Evolutionary conservation across 1,140 invertebrate species (phyloP).

Genomic region (Sminthurinus signatus): DNA sequence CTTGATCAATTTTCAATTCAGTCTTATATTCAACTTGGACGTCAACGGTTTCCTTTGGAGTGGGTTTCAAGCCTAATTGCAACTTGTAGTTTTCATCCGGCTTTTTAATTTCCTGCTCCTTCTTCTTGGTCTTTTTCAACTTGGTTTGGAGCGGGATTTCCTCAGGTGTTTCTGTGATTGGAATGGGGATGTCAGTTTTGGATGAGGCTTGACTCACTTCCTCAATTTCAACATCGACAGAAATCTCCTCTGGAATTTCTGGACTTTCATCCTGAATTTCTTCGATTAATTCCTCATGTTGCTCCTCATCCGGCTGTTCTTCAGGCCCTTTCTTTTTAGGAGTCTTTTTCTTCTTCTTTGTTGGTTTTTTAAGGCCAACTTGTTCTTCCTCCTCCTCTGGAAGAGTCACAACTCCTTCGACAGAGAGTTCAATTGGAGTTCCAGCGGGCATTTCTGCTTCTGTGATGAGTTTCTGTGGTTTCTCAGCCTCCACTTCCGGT

Average conservation of each 20-base stretch:
- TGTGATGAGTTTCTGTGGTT: neutral
- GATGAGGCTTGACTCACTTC: neutral
- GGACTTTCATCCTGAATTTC: neutral
- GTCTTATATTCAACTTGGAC: constrained; percentile 29
- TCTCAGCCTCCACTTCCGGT: neutral
- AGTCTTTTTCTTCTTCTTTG: neutral
- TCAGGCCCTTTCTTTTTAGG: neutral
- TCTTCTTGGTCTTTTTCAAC: constrained; percentile 12
- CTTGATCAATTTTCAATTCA: constrained; percentile 23
- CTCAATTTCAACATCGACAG: neutral
- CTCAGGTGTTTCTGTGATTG: too few species aligned
- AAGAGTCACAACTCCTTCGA: neutral
- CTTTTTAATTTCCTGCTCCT: constrained; percentile 3
- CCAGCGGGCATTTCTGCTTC: neutral
- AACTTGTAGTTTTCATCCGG: constrained; percentile 16
- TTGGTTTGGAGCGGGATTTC: constrained; percentile 4
- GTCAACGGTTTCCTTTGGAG: constrained; percentile 25
- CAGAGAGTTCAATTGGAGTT: neutral
- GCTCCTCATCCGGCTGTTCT: neutral
- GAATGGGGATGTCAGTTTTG: too few species aligned
- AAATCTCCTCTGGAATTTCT: neutral
- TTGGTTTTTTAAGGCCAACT: neutral
- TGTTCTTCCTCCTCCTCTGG: neutral
- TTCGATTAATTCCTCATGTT: constrained; percentile 4
- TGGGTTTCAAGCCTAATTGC: constrained; percentile 12